Percentiles rank a stretch among this genome's conserved stretches.
phyloP scores from a whole-genome alignment of 2,113 vertebrate genomes.

The Percina caprodes region DNA sequence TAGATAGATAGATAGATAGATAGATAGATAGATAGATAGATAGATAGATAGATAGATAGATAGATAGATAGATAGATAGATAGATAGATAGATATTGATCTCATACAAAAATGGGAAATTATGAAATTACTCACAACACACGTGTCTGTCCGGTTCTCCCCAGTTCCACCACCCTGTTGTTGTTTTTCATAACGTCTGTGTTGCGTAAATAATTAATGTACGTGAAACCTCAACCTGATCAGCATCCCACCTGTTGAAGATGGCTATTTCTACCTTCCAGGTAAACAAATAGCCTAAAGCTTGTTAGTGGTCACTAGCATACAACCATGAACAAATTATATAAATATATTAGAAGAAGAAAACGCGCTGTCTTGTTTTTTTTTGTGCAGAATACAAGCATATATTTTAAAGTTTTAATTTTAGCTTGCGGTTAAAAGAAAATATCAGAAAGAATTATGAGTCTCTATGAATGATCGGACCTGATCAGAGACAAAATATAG shows the following conservation, averaged over 20 bases:
- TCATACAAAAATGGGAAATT: too few relatives aligned
- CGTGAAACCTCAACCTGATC: constrained; percentile 72
- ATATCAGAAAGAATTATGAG: too few relatives aligned
- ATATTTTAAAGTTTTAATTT: too few relatives aligned
- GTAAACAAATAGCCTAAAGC: neutral
- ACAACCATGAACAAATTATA: neutral
- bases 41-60: too few relatives aligned
- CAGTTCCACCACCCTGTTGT: constrained; percentile 62
- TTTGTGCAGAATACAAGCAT: too few relatives aligned
- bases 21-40: too few relatives aligned
- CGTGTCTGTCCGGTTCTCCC: constrained; percentile 46
- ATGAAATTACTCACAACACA: constrained; percentile 26
- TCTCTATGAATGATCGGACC: neutral
- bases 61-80: too few relatives aligned
- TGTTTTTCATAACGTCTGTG: constrained; percentile 78
- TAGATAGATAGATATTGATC: too few relatives aligned
- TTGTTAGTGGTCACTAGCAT: neutral
- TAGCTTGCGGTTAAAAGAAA: too few relatives aligned
- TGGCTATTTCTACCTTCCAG: neutral
- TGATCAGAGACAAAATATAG: neutral
- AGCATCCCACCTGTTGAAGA: constrained; percentile 81
- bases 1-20: too few relatives aligned
- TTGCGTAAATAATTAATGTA: constrained; percentile 83
- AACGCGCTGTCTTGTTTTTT: too few relatives aligned
- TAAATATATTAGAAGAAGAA: too few relatives aligned